Percentiles rank a stretch among this genome's conserved stretches.
Conservation (phyloP, 1,140 invertebrate genomes). For the Drosophila funebris region DNA sequence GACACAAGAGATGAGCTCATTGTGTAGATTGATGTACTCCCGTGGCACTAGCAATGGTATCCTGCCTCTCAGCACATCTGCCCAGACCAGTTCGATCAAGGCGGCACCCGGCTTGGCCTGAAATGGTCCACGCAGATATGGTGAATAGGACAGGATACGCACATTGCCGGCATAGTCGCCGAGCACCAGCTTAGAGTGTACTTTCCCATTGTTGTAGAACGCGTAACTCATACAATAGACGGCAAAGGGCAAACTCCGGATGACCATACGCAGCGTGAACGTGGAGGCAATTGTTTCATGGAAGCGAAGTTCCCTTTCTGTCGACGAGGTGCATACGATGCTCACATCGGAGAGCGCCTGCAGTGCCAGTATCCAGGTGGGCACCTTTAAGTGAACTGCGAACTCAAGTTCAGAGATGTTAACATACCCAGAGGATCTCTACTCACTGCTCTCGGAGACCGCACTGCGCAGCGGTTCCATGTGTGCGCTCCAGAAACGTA, state of each 20-base stretch:
- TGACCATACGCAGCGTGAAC: constrained; percentile 87
- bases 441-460: constrained; percentile 86
- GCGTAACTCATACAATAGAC: constrained; percentile 86
- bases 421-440: background rate
- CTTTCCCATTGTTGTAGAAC: constrained; percentile 85
- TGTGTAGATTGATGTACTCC: constrained; percentile 86
- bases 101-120: constrained; percentile 86
- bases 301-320: constrained; percentile 88
- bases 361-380: constrained; percentile 87
- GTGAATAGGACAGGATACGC: constrained; percentile 86
- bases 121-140: constrained; percentile 87
- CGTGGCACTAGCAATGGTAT: constrained; percentile 84
- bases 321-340: constrained; percentile 88
- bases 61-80: constrained; percentile 84
- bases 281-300: constrained; percentile 89
- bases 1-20: constrained; percentile 87
- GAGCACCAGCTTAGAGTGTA: constrained; percentile 86
- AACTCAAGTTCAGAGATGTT: constrained; percentile 25
- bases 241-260: constrained; percentile 85
- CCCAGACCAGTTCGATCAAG: constrained; percentile 85
- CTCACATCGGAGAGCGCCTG: constrained; percentile 88
- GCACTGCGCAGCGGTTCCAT: constrained; percentile 86
- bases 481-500: constrained; percentile 89
- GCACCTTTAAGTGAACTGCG: constrained; percentile 84
- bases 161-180: constrained; percentile 88